phyloP scores from a whole-genome alignment of 2,113 vertebrate species.

The Bos javanicus region DNA sequence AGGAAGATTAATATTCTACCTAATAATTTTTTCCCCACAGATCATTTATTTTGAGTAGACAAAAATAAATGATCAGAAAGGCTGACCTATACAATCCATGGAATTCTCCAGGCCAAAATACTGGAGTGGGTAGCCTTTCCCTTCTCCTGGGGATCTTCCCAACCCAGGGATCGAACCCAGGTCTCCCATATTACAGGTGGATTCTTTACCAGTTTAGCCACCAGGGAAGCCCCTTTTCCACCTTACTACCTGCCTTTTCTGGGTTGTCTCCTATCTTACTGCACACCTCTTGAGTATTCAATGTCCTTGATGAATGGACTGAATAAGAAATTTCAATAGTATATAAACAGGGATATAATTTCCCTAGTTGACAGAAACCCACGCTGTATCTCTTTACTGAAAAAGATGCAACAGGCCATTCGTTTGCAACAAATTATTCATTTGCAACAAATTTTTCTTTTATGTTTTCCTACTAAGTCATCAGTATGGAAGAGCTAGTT shows the following conservation, averaged over 20 bases:
- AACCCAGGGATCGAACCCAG: neutral
- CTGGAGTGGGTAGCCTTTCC: neutral
- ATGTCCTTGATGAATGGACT: neutral
- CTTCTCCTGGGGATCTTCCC: neutral
- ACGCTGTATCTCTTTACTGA: neutral
- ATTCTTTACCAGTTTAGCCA: neutral
- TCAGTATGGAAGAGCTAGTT: neutral
- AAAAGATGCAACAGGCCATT: neutral
- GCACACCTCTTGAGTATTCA: neutral
- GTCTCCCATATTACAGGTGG: neutral
- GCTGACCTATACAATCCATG: neutral
- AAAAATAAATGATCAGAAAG: neutral
- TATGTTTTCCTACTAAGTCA: neutral
- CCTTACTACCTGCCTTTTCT: neutral
- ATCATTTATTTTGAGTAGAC: neutral
- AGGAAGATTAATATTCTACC: neutral
- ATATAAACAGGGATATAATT: neutral
- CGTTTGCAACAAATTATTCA: conserved; percentile 11
- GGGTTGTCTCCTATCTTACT: neutral
- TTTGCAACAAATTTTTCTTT: conserved; percentile 17
- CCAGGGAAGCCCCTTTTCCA: neutral
- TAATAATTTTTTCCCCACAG: neutral
- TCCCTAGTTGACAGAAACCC: neutral
- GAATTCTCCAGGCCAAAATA: neutral
- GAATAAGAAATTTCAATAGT: neutral